Base-by-base conservation (phyloP, 1,140 invertebrate species). In the Lordiphosa clarofinis region DNA sequence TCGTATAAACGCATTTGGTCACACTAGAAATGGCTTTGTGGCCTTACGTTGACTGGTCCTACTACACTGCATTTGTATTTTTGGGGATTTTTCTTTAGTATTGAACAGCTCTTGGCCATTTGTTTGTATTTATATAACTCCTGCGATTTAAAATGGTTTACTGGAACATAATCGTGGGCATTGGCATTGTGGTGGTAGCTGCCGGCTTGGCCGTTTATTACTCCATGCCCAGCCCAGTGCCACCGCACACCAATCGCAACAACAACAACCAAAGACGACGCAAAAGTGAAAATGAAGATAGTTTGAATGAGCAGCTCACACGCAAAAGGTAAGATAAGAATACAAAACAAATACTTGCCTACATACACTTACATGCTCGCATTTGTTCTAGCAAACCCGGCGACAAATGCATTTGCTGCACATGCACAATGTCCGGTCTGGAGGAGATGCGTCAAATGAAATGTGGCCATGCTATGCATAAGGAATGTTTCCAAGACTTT, bases 401-500 rank as follows among this genome's bases (percentile, higher is more conserved):
- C 0, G 79, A 86, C 33, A 59, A 4, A 1, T 86, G 79, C 42
- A 2, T 44, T 2, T 1, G 65, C 1, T 86, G 79, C 4, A 36
- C 35, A 0, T 0, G 13, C 0, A 7, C 6, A 0, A 67, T 82
- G 74, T 9, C 0, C 0, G 0, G 1, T 0, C 1, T 0, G 0
- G 28, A 1, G 3, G 12, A 55, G 2, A 69, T 81, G 59, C 50
- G 37, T 0, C 7, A 5, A 2, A 65, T 75, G 56, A 12, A 11
- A 12, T 86, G 79, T 33, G 54, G 53, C 0, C 79, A 86, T 63
- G 71, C 79, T 0, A 3, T 87, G 44, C 67, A 87, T 42, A 28
- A 57, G 0, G 2, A 3, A 0, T 87, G 86, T 33, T 70, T 42
- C 8, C 2, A 5, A 7, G 21, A 42, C 0, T 74, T 48, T 19